These are phyloP conservation scores for Danio choprae DNA, from an alignment of 2,797 vertebrate species.

Conservation along the genomic window DNA sequence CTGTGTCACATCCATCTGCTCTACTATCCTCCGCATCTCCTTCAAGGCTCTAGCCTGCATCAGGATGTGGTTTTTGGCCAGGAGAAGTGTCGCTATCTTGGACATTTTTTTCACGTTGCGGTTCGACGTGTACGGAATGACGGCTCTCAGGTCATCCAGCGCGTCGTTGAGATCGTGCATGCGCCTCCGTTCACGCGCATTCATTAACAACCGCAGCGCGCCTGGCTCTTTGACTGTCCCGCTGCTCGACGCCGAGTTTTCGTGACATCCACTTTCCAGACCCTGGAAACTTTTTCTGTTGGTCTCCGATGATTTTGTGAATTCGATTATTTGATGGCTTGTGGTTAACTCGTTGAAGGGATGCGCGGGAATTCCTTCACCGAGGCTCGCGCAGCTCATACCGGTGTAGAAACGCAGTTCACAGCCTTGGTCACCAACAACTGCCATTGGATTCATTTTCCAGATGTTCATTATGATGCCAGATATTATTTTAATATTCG, in stretches of 20 bases:
- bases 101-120: conserved; percentile 71
- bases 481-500: neutral
- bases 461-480: conserved; percentile 26
- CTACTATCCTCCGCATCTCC: conserved; percentile 69
- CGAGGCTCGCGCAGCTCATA: conserved; percentile 3
- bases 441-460: neutral
- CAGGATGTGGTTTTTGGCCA: conserved; percentile 74
- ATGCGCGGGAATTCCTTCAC: conserved; percentile 1
- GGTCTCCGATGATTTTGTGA: neutral
- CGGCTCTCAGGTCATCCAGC: conserved; percentile 76
- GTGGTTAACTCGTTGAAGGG: neutral
- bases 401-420: conserved; percentile 4
- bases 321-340: conserved; percentile 3
- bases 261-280: neutral
- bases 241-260: neutral
- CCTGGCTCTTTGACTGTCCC: conserved; percentile 70
- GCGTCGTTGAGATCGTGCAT: conserved; percentile 82
- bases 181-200: conserved; percentile 77
- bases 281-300: neutral
- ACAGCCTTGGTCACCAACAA: neutral
- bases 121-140: conserved; percentile 73
- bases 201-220: conserved; percentile 69
- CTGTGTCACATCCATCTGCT: conserved; percentile 69
- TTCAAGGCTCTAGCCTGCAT: conserved; percentile 73
- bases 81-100: conserved; percentile 73